Evolutionary conservation across 2,797 vertebrate genomes (phyloP), one percentile per base, ranked within the genome.

Genomic region (Pseudocheirus occidentalis): DNA sequence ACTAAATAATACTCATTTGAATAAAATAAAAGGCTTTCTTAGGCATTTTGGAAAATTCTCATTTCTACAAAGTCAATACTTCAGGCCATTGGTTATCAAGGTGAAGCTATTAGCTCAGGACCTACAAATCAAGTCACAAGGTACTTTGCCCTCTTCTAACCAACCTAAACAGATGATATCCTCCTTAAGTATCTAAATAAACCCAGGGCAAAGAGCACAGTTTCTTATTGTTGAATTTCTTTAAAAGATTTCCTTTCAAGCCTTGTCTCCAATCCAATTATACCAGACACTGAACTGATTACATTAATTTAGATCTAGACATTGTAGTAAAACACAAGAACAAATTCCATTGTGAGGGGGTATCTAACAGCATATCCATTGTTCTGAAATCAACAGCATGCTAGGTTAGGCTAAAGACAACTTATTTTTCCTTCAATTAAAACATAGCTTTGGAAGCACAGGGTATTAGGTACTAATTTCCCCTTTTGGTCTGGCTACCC

Each of bases 251-350:
- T 62, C 90, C 14, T 66, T 89, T 93, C 1, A 50, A 93, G 73
- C 59, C 90, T 62, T 93, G 95, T 92, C 90, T 46, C 94, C 91
- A 95, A 96, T 93, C 92, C 93, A 97, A 94, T 95, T 94, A 93
- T 55, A 94, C 11, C 56, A 93, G 40, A 90, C 95, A 94, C 94
- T 90, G 94, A 52, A 90, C 92, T 97, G 92, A 94, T 96, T 93
- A 92, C 66, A 92, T 94, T 95, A 94, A 96, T 95, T 96, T 94
- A 94, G 92, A 55, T 91, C 34, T 81, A 59, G 66, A 94, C 46
- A 62, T 13, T 59, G 90, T 94, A 90, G 92, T 91, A 93, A 96
- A 95, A 11, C 40, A 90, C 93, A 97, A 0, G 0, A 94, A 94
- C 94, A 95, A 94, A 96, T 96, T 59, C 93, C 87, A 55, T 95